phyloP scores from a whole-genome alignment of 1,140 invertebrate species.

The Hycleus phaleratus region DNA sequence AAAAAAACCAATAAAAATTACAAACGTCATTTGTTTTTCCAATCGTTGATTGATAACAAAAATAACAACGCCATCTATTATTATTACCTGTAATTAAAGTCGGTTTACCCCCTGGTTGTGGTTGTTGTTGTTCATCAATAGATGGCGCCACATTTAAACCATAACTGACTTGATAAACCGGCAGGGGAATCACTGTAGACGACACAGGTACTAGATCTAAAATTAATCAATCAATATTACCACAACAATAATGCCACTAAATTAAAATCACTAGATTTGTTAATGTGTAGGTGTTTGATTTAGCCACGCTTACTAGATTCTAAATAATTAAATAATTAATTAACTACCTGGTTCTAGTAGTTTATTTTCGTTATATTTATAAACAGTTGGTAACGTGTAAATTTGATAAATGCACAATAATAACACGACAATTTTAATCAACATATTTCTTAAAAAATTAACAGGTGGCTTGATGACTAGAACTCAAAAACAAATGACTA shows the following conservation, averaged over 20 bases:
- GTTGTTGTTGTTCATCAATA: slow-evolving; percentile 15
- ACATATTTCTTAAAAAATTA: too few relatives aligned
- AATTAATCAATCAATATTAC: slow-evolving; percentile 1
- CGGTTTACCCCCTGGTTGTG: slow-evolving; percentile 29
- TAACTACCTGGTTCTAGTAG: slow-evolving; percentile 31
- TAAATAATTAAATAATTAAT: slow-evolving; percentile 3
- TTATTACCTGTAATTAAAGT: slow-evolving; percentile 32
- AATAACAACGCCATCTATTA: not conserved
- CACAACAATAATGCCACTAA: not conserved
- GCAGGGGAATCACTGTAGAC: slow-evolving; percentile 55
- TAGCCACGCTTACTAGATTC: not conserved
- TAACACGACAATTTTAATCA: not conserved
- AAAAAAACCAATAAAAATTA: not conserved
- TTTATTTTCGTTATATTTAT: slow-evolving; percentile 32
- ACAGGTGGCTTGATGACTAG: too few relatives aligned
- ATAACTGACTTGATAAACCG: slow-evolving; percentile 49
- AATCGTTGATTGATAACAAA: not conserved
- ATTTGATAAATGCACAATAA: not conserved
- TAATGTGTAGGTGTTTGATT: not conserved
- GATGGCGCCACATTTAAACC: slow-evolving; percentile 26
- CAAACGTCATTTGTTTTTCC: too few relatives aligned
- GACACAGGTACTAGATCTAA: slow-evolving; percentile 52
- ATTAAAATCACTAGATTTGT: not conserved
- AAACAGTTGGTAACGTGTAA: slow-evolving; percentile 25
- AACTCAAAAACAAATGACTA: too few relatives aligned